phyloP scores from a whole-genome alignment of 1,140 invertebrate species.

The Anoplophora glabripennis region DNA sequence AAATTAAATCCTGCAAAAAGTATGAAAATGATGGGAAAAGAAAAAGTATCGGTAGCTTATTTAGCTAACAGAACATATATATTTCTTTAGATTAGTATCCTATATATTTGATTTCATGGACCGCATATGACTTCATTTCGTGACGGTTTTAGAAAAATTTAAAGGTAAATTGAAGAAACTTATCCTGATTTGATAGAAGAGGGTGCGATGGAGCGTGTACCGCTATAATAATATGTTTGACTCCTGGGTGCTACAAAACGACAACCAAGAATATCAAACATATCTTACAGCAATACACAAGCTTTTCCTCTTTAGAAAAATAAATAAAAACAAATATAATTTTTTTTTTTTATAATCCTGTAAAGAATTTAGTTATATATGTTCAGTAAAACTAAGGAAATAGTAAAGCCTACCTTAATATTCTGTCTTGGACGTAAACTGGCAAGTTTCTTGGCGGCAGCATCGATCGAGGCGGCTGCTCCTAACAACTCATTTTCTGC shows the following conservation, averaged over 20 bases:
- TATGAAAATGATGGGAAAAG: too few relatives aligned
- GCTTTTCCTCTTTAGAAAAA: neutral
- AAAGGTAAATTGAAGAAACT: too few relatives aligned
- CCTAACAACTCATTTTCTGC: conserved; percentile 98
- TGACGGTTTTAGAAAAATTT: too few relatives aligned
- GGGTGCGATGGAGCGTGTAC: conserved; percentile 14
- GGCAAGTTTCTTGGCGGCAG: conserved; percentile 93
- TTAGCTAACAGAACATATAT: too few relatives aligned
- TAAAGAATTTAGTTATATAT: conserved; percentile 5
- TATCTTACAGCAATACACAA: conserved; percentile 76
- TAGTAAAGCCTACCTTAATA: conserved; percentile 55
- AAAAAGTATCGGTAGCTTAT: too few relatives aligned
- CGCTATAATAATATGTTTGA: conserved; percentile 97
- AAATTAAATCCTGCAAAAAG: too few relatives aligned
- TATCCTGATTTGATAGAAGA: too few relatives aligned
- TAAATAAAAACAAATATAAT: neutral
- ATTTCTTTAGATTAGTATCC: too few relatives aligned
- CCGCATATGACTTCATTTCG: too few relatives aligned
- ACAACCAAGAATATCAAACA: conserved; percentile 99
- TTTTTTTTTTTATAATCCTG: neutral
- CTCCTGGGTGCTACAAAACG: conserved; percentile 87
- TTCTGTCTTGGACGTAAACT: conserved; percentile 81
- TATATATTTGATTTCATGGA: too few relatives aligned
- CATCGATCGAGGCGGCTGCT: conserved; percentile 96
- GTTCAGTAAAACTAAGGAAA: neutral